Conservation (phyloP, 1,140 invertebrate genomes). For the Pogonognathellus flavescens region DNA sequence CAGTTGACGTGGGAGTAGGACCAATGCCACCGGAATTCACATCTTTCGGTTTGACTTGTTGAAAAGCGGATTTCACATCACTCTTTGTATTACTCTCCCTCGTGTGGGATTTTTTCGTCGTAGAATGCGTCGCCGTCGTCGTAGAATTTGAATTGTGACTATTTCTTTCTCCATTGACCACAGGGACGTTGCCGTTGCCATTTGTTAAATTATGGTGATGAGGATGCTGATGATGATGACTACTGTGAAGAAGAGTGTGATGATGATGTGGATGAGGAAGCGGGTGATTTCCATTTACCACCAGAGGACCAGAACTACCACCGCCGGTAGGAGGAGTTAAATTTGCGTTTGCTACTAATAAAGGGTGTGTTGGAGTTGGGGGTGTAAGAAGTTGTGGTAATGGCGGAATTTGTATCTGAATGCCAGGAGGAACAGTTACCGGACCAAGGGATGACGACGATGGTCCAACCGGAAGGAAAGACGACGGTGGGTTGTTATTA, state of each 20-base stretch:
- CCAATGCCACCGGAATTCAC: slow-evolving; percentile 53
- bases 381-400: slow-evolving; percentile 12
- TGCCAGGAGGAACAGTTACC: neutral
- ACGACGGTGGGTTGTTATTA: neutral
- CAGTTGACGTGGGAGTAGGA: slow-evolving; percentile 17
- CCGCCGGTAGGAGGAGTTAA: neutral
- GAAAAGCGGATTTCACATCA: slow-evolving; percentile 62
- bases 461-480: neutral
- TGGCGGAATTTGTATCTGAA: slow-evolving; percentile 37
- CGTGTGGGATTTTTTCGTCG: neutral
- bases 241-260: neutral
- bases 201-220: slow-evolving; percentile 17
- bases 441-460: slow-evolving; percentile 11
- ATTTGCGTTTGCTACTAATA: neutral
- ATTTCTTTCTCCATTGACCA: neutral
- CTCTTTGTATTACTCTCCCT: neutral
- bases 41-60: slow-evolving; percentile 65
- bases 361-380: slow-evolving; percentile 32
- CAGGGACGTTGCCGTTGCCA: neutral
- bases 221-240: neutral
- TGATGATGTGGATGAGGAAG: slow-evolving; percentile 24
- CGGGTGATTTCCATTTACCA: slow-evolving; percentile 1
- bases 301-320: neutral
- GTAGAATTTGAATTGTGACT: slow-evolving; percentile 1
- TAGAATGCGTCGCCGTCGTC: neutral